Evolutionary conservation across 2,888 invertebrate species (phyloP).

Genomic region (Sceliomorpha sp.): DNA sequence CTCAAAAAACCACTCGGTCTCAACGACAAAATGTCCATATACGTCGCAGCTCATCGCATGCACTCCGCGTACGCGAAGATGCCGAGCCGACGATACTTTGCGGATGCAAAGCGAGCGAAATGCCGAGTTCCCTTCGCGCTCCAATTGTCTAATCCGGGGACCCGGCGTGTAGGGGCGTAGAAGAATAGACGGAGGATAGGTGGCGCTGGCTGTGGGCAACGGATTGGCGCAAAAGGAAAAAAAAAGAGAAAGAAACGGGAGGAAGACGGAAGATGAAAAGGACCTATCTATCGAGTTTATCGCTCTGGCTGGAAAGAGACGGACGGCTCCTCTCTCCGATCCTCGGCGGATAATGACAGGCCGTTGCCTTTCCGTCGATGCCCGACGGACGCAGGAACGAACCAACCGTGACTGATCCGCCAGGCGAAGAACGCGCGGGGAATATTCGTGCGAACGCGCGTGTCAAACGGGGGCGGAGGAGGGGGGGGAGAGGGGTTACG

Average conservation of each 20-base stretch:
- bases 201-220: no score
- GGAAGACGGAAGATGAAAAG: conserved; percentile 63
- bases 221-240: conserved; percentile 36
- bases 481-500: conserved; percentile 30
- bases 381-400: conserved; percentile 59
- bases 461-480: conserved; percentile 11
- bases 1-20: no score
- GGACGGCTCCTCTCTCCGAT: conserved; percentile 60
- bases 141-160: conserved; percentile 62
- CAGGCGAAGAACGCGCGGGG: conserved; percentile 29
- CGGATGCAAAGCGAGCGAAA: conserved; percentile 44
- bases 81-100: conserved; percentile 43
- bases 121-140: conserved; percentile 58
- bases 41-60: no score
- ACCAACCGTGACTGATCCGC: conserved; percentile 49
- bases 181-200: conserved; percentile 42
- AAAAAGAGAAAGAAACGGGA: conserved; percentile 15
- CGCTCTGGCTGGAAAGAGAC: conserved; percentile 53
- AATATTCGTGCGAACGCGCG: conserved; percentile 12
- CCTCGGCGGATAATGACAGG: conserved; percentile 47
- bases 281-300: conserved; percentile 58
- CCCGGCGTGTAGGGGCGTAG: conserved; percentile 16
- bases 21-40: no score
- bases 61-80: no score
- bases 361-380: conserved; percentile 49